These are phyloP conservation scores for Hyphantria cunea DNA, from an alignment of 1,140 invertebrate species.

Conservation along the genomic window DNA sequence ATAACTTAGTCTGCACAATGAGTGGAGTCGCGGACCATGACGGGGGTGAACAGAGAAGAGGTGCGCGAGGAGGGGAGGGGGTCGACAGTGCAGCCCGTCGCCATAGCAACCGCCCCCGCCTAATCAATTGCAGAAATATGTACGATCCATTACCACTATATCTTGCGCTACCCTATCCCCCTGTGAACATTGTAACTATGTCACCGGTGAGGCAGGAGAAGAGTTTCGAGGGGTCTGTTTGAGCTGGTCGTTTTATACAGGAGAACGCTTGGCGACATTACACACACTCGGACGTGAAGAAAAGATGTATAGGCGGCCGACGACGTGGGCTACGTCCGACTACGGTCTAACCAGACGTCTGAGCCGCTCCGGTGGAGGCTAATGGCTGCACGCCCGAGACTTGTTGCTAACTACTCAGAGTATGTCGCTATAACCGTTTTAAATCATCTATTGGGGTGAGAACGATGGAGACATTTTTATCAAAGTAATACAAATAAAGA, in stretches of 20 bases:
- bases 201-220: constrained; percentile 30
- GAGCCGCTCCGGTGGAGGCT: neutral
- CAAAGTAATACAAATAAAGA: too few relatives aligned
- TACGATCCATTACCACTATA: constrained; percentile 64
- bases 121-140: constrained; percentile 82
- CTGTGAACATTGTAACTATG: constrained; percentile 1
- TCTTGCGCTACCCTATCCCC: constrained; percentile 37
- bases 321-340: constrained; percentile 33
- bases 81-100: constrained; percentile 55
- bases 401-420: neutral
- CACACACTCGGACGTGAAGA: constrained; percentile 62
- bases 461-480: too few relatives aligned
- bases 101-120: constrained; percentile 78
- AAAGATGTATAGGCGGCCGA: constrained; percentile 61
- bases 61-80: constrained; percentile 35
- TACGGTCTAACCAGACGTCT: neutral
- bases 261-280: constrained; percentile 56
- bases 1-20: constrained; percentile 39
- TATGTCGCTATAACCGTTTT: neutral
- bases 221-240: constrained; percentile 37
- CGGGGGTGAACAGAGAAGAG: constrained; percentile 18
- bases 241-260: constrained; percentile 46
- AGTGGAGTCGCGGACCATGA: constrained; percentile 31
- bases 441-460: too few relatives aligned
- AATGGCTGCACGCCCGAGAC: neutral